phyloP scores from a whole-genome alignment of 2,888 invertebrate genomes.

The Melikaiella ostensackeni region DNA sequence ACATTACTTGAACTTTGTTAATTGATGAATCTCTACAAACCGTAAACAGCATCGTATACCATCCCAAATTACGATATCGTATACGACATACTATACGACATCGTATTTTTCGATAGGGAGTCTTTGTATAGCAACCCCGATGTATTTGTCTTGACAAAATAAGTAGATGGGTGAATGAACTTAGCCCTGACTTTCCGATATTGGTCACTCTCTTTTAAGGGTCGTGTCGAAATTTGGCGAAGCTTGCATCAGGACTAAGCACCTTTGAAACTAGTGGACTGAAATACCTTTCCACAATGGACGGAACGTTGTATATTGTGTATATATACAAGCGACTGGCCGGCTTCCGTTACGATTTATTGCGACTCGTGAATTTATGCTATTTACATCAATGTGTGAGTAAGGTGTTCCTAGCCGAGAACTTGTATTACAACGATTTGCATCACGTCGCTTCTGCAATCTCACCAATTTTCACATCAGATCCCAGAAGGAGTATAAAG shows the following conservation, averaged over 20 bases:
- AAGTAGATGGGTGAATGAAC: neutral
- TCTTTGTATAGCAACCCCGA: too few species aligned
- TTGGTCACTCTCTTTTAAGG: neutral
- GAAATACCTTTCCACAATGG: constrained; percentile 33
- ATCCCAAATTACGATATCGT: too few species aligned
- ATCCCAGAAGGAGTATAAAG: constrained; percentile 9
- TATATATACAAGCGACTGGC: constrained; percentile 12
- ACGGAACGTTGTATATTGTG: constrained; percentile 33
- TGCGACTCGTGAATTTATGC: constrained; percentile 23
- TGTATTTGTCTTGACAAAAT: too few species aligned
- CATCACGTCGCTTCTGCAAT: constrained; percentile 18
- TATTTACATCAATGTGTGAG: constrained; percentile 38
- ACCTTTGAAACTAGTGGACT: neutral
- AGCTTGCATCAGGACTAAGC: constrained; percentile 2
- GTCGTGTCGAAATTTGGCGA: constrained; percentile 5
- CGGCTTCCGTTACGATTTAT: constrained; percentile 29
- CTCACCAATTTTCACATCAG: constrained; percentile 22
- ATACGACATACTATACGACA: too few species aligned
- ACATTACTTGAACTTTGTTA: too few species aligned
- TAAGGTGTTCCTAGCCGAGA: constrained; percentile 2
- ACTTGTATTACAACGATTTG: constrained; percentile 23
- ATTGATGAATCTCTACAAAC: too few species aligned
- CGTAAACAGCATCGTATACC: too few species aligned
- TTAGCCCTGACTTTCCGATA: neutral
- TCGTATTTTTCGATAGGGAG: too few species aligned